A percentile compares a stretch with the other conserved stretches of the same genome.
These are phyloP conservation scores for Coelinius sp. DNA, from an alignment of 2,888 invertebrate species.

Conservation along the genomic window DNA sequence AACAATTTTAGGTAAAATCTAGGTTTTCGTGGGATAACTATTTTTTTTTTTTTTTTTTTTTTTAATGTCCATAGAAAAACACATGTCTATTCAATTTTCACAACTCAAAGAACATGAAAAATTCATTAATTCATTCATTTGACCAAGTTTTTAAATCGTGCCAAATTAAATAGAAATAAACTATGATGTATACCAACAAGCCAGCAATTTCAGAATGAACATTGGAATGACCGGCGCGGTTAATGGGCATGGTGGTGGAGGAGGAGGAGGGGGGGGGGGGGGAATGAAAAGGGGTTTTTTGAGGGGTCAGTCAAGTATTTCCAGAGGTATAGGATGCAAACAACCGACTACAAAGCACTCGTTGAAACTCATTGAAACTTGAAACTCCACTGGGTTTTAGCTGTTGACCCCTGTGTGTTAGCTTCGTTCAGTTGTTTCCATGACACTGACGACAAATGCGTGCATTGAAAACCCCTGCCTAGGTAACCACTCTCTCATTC, in stretches of 20 bases:
- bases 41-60: too few species aligned
- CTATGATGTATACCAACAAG: neutral
- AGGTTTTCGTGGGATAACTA: too few species aligned
- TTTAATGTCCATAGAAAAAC: too few species aligned
- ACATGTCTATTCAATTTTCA: too few species aligned
- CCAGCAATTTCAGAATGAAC: constrained; percentile 4
- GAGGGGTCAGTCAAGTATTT: constrained; percentile 29
- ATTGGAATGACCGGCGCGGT: neutral
- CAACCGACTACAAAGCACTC: constrained; percentile 36
- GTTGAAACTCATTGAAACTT: constrained; percentile 39
- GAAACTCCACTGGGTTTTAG: constrained; percentile 27
- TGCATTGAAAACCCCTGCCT: neutral
- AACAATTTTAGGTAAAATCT: neutral
- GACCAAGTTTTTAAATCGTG: too few species aligned
- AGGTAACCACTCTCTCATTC: neutral
- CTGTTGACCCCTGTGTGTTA: neutral
- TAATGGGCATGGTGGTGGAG: neutral
- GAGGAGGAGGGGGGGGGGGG: neutral
- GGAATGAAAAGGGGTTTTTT: neutral
- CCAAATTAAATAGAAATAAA: constrained; percentile 1
- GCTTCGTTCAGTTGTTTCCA: neutral
- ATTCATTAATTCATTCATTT: too few species aligned
- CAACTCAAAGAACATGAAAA: too few species aligned
- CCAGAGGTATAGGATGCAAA: constrained; percentile 40
- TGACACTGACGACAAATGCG: constrained; percentile 17